Conservation (phyloP, 2,797 vertebrate species). For the Syngnathus rostellatus region DNA sequence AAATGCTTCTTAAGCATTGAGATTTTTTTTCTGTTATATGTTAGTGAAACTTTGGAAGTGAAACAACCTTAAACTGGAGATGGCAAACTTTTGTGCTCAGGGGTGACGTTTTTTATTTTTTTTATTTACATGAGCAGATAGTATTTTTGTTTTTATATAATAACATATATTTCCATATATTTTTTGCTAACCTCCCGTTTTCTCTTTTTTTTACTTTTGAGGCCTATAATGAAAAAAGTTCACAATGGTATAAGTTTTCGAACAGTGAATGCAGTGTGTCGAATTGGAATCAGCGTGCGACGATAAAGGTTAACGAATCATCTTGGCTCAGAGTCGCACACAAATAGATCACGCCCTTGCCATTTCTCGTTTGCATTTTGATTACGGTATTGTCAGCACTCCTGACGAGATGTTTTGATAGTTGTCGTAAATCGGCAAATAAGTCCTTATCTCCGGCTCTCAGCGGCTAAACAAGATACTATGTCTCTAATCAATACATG, state of each 20-base stretch:
- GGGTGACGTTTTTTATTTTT: background rate
- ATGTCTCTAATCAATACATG: conserved; percentile 15
- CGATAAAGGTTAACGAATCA: conserved; percentile 50
- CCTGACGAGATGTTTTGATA: conserved; percentile 69
- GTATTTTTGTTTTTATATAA: background rate
- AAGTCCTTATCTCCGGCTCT: conserved; percentile 70
- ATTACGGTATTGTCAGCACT: conserved; percentile 70
- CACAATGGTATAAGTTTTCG: background rate
- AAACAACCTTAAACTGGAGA: background rate
- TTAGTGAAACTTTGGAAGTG: background rate
- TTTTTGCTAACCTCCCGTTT: background rate
- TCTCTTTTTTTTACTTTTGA: background rate
- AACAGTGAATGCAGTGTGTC: too few relatives aligned
- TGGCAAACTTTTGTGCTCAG: background rate
- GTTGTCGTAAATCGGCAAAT: conserved; percentile 73
- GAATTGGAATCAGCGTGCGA: conserved; percentile 28
- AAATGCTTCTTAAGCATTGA: conserved; percentile 11
- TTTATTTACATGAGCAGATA: too few relatives aligned
- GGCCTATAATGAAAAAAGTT: background rate
- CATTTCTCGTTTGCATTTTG: conserved; percentile 71
- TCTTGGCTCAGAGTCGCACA: conserved; percentile 56
- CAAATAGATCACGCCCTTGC: conserved; percentile 54
- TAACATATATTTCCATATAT: background rate
- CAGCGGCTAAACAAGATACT: conserved; percentile 57
- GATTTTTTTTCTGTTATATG: background rate